Percentiles rank a stretch among this genome's conserved stretches.
These are phyloP conservation scores for Drosophila pachea DNA, from an alignment of 1,140 invertebrate genomes.

Conservation along the genomic window DNA sequence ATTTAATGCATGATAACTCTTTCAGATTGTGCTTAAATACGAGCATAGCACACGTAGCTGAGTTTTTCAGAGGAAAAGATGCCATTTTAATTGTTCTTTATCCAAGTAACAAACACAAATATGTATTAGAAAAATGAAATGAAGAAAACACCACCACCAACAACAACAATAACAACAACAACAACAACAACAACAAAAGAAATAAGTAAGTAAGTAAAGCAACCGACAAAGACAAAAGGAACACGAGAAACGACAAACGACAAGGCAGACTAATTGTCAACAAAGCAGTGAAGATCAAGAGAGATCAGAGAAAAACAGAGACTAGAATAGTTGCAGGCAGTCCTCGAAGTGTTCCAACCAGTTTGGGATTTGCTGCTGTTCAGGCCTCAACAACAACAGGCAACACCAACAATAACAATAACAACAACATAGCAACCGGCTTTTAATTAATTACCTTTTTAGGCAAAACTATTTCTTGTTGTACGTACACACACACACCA, in stretches of 20 bases:
- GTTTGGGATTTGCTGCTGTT: slow-evolving; percentile 42
- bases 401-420: slow-evolving; percentile 21
- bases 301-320: slow-evolving; percentile 35
- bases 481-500: slow-evolving; percentile 28
- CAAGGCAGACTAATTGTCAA: slow-evolving; percentile 66
- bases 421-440: slow-evolving; percentile 57
- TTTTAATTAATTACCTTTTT: slow-evolving; percentile 78
- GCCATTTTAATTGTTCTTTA: slow-evolving; percentile 62
- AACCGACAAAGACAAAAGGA: slow-evolving; percentile 41
- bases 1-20: neutral
- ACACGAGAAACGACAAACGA: slow-evolving; percentile 12
- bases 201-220: slow-evolving; percentile 9
- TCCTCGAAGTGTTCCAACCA: slow-evolving; percentile 39
- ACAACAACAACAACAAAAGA: slow-evolving; percentile 31
- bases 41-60: neutral
- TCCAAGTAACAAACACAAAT: slow-evolving; percentile 36
- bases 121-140: slow-evolving; percentile 66
- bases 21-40: neutral
- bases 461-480: slow-evolving; percentile 75
- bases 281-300: slow-evolving; percentile 45
- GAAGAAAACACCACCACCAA: slow-evolving; percentile 45
- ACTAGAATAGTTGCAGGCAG: slow-evolving; percentile 48
- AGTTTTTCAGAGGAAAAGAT: slow-evolving; percentile 51
- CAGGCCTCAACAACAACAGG: slow-evolving; percentile 23
- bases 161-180: slow-evolving; percentile 37